Evolutionary conservation across 2,797 vertebrate species (phyloP).

Genomic region (Geotrypetes seraphini): DNA sequence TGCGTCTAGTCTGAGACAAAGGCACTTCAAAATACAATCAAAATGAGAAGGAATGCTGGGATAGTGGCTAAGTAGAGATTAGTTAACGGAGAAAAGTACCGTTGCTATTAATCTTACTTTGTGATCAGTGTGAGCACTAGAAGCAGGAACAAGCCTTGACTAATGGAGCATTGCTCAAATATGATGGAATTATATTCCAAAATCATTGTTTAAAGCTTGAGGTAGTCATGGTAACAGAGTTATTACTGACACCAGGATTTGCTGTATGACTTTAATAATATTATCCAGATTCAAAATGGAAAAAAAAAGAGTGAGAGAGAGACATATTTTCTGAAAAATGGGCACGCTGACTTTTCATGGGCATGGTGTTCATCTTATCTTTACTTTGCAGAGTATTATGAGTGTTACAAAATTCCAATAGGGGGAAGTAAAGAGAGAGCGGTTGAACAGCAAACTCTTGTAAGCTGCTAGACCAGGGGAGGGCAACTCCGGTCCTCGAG

Average conservation of each 20-base stretch:
- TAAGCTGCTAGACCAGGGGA: no score
- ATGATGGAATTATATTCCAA: neutral
- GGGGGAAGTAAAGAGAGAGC: conserved; percentile 36
- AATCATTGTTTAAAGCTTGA: neutral
- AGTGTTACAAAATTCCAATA: conserved; percentile 23
- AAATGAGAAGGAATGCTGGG: neutral
- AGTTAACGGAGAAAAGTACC: neutral
- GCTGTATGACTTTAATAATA: conserved; percentile 24
- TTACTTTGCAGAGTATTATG: rapidly evolving
- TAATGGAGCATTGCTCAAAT: rapidly evolving
- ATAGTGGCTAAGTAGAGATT: no score
- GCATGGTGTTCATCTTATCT: neutral
- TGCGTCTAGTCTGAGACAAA: conserved; percentile 19
- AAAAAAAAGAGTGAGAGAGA: conserved; percentile 6
- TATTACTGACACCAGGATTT: conserved; percentile 5
- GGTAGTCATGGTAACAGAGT: conserved; percentile 13
- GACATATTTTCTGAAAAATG: conserved; percentile 6
- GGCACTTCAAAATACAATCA: conserved; percentile 13
- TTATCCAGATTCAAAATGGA: conserved; percentile 12
- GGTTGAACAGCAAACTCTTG: neutral
- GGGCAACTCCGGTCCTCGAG: no score
- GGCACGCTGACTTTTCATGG: conserved; percentile 17
- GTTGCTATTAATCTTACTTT: neutral
- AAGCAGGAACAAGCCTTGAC: no score
- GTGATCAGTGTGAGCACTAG: neutral